Conservation (phyloP, 2,113 vertebrate species). For the Ornithorhynchus anatinus region DNA sequence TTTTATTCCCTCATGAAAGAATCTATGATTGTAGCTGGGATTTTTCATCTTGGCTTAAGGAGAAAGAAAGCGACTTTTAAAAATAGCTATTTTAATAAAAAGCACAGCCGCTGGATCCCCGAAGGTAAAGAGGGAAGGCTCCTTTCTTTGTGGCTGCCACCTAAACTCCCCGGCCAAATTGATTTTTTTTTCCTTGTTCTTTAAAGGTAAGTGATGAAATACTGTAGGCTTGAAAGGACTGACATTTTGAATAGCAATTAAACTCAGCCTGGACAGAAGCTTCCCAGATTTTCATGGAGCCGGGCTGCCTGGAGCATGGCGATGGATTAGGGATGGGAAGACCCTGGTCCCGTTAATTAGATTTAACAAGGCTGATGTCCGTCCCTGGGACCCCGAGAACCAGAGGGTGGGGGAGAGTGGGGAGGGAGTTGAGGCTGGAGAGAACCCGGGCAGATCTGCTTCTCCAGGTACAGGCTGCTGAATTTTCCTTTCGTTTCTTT, state of each 20-base stretch:
- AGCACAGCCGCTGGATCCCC: slow-evolving; percentile 61
- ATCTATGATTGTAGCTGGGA: slow-evolving; percentile 59
- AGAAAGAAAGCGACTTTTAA: slow-evolving; percentile 57
- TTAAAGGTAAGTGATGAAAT: slow-evolving; percentile 69
- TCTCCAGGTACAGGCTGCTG: too few species aligned
- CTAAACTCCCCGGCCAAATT: slow-evolving; percentile 58
- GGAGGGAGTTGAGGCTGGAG: neutral
- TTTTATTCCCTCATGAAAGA: slow-evolving; percentile 67
- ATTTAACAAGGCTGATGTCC: neutral
- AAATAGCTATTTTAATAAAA: slow-evolving; percentile 71
- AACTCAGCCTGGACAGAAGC: too few species aligned
- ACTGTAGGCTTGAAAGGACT: slow-evolving; percentile 64
- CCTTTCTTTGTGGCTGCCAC: slow-evolving; percentile 53
- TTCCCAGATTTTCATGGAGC: too few species aligned
- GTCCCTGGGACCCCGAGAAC: neutral
- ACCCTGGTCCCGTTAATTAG: too few species aligned
- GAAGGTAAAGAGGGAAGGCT: slow-evolving; percentile 62
- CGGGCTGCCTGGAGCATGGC: too few species aligned
- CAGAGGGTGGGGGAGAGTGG: neutral
- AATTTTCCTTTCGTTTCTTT: too few species aligned
- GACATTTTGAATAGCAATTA: slow-evolving; percentile 69
- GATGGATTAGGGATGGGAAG: too few species aligned
- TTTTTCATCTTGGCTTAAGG: slow-evolving; percentile 64
- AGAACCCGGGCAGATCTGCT: too few species aligned
- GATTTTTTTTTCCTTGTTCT: slow-evolving; percentile 57